phyloP scores from a whole-genome alignment of 2,888 invertebrate genomes.

The Hydropsyche betteni region DNA sequence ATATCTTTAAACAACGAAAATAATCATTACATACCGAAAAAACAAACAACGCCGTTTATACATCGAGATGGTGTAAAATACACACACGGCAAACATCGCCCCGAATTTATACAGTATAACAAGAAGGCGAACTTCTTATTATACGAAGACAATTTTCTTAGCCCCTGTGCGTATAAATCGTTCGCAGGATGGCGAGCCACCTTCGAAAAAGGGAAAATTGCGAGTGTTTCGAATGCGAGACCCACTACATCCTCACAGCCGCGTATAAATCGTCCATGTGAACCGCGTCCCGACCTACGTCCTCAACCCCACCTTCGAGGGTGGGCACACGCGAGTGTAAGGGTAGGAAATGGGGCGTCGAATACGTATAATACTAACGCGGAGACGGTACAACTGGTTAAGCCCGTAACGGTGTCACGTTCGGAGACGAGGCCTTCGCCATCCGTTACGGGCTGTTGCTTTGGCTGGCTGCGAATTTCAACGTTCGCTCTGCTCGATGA shows the following conservation, averaged over 20 bases:
- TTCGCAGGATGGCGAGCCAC: too few species aligned
- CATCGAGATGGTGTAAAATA: too few species aligned
- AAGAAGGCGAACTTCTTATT: too few species aligned
- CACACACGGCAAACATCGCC: too few species aligned
- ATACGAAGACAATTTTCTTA: too few species aligned
- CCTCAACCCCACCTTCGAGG: not conserved
- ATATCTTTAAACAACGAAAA: too few species aligned
- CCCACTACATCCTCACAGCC: not conserved
- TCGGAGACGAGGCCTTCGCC: constrained; percentile 4
- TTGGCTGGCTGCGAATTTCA: not conserved
- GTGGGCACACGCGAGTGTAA: too few species aligned
- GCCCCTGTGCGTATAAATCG: too few species aligned
- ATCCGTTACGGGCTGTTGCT: constrained; percentile 29
- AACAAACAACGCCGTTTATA: too few species aligned
- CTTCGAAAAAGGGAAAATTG: constrained; percentile 12
- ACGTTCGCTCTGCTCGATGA: too few species aligned
- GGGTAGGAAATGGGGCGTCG: constrained; percentile 1
- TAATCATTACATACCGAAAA: too few species aligned
- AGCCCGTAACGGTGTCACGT: constrained; percentile 26
- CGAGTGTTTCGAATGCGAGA: constrained; percentile 18
- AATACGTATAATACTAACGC: not conserved
- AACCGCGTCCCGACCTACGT: constrained; percentile 1
- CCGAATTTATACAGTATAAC: too few species aligned
- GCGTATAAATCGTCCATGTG: constrained; percentile 19
- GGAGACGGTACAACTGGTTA: constrained; percentile 14